Conservation (phyloP, 2,113 vertebrate species). For the Scophthalmus maximus region DNA sequence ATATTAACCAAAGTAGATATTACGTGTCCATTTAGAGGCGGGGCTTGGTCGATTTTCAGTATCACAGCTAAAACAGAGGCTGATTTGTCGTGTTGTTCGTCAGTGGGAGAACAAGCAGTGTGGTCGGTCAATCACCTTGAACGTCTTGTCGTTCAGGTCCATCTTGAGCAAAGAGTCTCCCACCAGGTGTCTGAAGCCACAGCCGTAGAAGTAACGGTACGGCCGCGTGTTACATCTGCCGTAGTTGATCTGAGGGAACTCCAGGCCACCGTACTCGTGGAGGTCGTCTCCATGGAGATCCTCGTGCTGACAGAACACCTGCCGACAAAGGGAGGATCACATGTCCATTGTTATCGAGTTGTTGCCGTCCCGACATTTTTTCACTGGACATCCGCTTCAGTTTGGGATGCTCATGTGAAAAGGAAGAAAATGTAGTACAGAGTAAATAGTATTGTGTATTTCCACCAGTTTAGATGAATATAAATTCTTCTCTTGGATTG, state of each 20-base stretch:
- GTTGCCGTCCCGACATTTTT: neutral
- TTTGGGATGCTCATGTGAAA: too few species aligned
- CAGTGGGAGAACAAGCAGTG: too few species aligned
- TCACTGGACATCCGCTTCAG: neutral
- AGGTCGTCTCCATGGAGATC: conserved; percentile 87
- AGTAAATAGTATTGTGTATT: too few species aligned
- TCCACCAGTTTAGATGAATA: too few species aligned
- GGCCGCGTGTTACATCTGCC: conserved; percentile 80
- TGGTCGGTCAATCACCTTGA: too few species aligned
- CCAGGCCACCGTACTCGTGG: conserved; percentile 86
- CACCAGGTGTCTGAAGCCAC: conserved; percentile 90
- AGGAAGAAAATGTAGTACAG: too few species aligned
- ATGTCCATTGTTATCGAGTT: neutral
- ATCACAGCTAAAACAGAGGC: too few species aligned
- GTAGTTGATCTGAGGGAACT: conserved; percentile 96
- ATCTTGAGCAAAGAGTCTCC: conserved; percentile 93
- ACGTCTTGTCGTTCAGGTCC: conserved; percentile 87
- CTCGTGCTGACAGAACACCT: conserved; percentile 92
- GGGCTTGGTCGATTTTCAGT: too few species aligned
- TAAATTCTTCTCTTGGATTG: too few species aligned
- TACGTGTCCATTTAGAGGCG: too few species aligned
- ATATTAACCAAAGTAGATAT: too few species aligned
- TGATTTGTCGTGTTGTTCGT: too few species aligned
- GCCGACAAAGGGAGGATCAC: conserved; percentile 38
- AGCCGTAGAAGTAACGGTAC: conserved; percentile 92